Conservation (phyloP, 2,888 invertebrate species). For the Physocephala rufipes region DNA sequence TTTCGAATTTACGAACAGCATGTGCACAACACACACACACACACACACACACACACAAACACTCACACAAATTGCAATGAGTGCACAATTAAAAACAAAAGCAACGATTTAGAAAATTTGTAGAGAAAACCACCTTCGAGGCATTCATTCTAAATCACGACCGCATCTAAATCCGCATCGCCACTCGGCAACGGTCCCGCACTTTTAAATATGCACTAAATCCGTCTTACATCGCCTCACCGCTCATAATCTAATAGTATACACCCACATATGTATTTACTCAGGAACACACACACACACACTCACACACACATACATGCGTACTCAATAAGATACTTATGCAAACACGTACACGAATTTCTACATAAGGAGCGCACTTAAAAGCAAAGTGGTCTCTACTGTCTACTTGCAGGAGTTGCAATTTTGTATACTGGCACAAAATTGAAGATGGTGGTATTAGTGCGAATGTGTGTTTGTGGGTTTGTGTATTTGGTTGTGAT, state of each 20-base stretch:
- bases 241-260: slow-evolving; percentile 25
- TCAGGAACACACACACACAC: slow-evolving; percentile 4
- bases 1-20: too few relatives aligned
- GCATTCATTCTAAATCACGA: slow-evolving; percentile 8
- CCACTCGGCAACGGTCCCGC: neutral
- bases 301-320: neutral
- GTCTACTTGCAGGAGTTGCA: slow-evolving; percentile 31
- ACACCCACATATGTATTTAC: neutral
- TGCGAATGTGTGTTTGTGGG: too few relatives aligned
- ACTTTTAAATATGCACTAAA: neutral
- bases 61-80: slow-evolving; percentile 45
- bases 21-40: too few relatives aligned
- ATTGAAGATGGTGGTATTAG: neutral
- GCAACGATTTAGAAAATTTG: slow-evolving; percentile 25
- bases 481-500: slow-evolving; percentile 18
- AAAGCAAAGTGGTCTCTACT: slow-evolving; percentile 41
- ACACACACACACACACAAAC: neutral
- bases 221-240: neutral
- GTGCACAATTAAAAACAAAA: slow-evolving; percentile 47
- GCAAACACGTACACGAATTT: neutral
- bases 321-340: neutral
- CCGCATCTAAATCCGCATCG: neutral
- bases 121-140: slow-evolving; percentile 32
- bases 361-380: slow-evolving; percentile 31
- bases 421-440: neutral